Evolutionary conservation across 2,797 vertebrate genomes (phyloP).

Genomic region (Geotrypetes seraphini): DNA sequence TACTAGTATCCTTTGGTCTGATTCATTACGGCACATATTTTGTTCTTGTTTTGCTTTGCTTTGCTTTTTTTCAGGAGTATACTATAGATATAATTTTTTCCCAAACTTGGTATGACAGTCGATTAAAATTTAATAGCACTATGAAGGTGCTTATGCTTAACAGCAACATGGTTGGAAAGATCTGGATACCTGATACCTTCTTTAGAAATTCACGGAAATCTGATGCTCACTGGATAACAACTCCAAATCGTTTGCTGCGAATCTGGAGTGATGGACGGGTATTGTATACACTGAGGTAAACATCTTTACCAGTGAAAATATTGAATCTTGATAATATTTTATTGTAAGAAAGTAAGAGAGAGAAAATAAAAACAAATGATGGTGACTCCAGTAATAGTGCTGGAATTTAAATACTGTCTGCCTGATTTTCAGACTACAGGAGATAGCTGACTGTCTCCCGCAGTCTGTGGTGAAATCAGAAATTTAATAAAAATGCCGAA

Average conservation of each 20-base stretch:
- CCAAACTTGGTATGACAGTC: conserved; percentile 92
- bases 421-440: no score
- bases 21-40: no score
- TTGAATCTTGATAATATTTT: accelerated
- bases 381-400: no score
- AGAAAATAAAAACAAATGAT: no score
- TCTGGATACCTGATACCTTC: conserved; percentile 96
- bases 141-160: conserved; percentile 93
- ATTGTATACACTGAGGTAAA: conserved; percentile 84
- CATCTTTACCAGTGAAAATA: neutral
- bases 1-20: no score
- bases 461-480: no score
- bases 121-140: conserved; percentile 87
- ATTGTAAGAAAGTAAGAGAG: no score
- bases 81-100: conserved; percentile 96
- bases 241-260: conserved; percentile 83
- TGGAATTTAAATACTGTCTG: no score
- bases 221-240: conserved; percentile 95
- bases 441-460: no score
- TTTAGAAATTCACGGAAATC: conserved; percentile 93
- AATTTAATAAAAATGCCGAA: no score
- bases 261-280: conserved; percentile 88
- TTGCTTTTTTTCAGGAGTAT: conserved; percentile 60
- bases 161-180: conserved; percentile 97
- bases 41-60: no score